Evolutionary conservation across 2,113 vertebrate genomes (phyloP), one percentile per base, ranked within the genome.

Genomic region (Dipodomys merriami): DNA sequence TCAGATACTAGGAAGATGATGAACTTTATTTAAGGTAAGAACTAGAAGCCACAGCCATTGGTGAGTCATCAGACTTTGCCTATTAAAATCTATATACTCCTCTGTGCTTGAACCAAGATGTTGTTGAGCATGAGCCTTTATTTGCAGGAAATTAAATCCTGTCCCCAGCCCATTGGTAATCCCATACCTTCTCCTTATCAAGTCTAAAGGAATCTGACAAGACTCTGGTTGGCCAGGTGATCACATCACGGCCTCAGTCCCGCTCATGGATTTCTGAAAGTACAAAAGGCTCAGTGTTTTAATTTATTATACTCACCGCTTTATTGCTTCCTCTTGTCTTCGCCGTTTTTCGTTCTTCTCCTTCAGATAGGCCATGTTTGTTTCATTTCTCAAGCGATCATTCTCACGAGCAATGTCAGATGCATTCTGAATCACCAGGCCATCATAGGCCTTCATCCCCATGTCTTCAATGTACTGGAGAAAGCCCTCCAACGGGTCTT

Each of bases 321-420:
- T 99, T 97, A 99, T 99, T 96, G 98, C 98, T 96, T 99, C 99
- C 92, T 99, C 99, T 97, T 99, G 99, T 62, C 99, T 98, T 84
- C 99, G 98, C 65, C 99, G 99, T 97, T 99, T 99, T 97, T 99
- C 99, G 90, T 98, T 98, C 97, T 99, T 99, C 92, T 99, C 99
- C 97, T 99, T 99, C 95, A 99, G 97, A 97, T 99, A 99, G 83
- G 99, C 98, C 98, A 99, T 98, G 96, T 99, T 99, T 76, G 98
- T 99, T 97, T 99, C 99, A 94, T 99, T 99, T 88, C 99, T 99
- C 93, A 99, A 96, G 74, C 99, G 99, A 97, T 99, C 99, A 11
- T 99, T 99, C 97, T 99, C 99, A 73, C 99, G 98, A 93, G 99
- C 99, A 81, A 99, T 99, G 98, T 99, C 99, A 0, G 99, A 99